Evolutionary conservation across 1,140 invertebrate genomes (phyloP), one percentile per base, ranked within the genome.

Genomic region (Caenorhabditis briggsae): DNA sequence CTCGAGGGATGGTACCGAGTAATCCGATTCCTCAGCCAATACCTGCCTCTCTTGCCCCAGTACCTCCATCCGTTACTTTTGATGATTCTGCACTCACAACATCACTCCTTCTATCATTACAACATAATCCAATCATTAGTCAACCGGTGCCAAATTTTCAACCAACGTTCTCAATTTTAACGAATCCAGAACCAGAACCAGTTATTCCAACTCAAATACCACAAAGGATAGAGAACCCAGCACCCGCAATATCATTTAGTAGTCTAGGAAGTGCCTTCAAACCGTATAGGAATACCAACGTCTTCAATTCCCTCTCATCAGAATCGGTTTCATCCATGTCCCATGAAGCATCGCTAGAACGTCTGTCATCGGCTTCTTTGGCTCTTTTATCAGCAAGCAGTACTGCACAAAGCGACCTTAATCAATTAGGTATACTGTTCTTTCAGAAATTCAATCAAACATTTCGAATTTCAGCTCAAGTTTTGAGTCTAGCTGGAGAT

Each of bases 321-420:
- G 70, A 78, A 78, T 78, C 70, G 20, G 46, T 78, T 3, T 78
- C 70, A 20, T 78, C 70, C 23, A 78, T 78, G 70, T 78, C 70
- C 12, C 70, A 78, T 78, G 70, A 78, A 50, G 70, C 70, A 23
- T 78, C 70, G 14, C n/a, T 78, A 16, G 70, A 78, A 25, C 70
- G 50, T 11, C 48, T 78, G 46, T 78, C 70, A 23, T 46, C 70
- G 3, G 33, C 70, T 23, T 78, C 70, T 0, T 23, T 78, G 43
- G n/a, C 46, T 14, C 20, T 78, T 6, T 78, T 78, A n/a, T 46
- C 70, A 78, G 23, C 70, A 18, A 78, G 12, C 14, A 78, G 70
- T 53, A 78, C 70, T 25, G 46, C 70, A 7, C 46, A n/a, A 50
- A 78, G n/a, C 53, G 70, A 78, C 11, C 6, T 78, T n/a, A 50